Conservation (phyloP, 2,888 invertebrate species). For the Tupiocoris notatus region DNA sequence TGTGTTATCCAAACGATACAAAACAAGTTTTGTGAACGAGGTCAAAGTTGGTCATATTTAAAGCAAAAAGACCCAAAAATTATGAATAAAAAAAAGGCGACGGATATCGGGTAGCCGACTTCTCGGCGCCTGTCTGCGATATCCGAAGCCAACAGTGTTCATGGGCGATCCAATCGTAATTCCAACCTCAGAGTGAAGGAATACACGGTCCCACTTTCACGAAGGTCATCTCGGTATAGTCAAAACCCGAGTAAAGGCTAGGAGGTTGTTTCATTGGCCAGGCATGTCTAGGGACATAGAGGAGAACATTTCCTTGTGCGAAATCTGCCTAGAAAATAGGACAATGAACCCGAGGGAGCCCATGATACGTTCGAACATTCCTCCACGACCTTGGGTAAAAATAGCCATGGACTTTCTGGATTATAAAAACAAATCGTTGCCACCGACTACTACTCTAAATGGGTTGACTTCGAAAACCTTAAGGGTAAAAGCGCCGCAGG, state of each 20-base stretch:
- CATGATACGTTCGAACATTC: conserved; percentile 45
- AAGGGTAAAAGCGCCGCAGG: conserved; percentile 42
- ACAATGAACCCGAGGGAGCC: conserved; percentile 45
- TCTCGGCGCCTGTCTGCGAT: too few relatives aligned
- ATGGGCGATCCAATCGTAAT: too few relatives aligned
- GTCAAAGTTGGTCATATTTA: too few relatives aligned
- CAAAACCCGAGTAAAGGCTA: conserved; percentile 51
- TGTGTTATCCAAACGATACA: too few relatives aligned
- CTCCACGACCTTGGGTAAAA: conserved; percentile 45
- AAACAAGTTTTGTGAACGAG: too few relatives aligned
- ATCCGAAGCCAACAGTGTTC: too few relatives aligned
- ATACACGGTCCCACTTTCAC: conserved; percentile 50
- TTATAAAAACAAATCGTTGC: conserved; percentile 35
- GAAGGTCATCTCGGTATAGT: conserved; percentile 42
- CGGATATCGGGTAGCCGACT: too few relatives aligned
- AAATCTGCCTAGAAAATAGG: conserved; percentile 12
- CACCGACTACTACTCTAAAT: conserved; percentile 47
- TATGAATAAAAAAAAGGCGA: too few relatives aligned
- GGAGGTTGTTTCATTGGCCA: conserved; percentile 52
- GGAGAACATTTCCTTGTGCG: conserved; percentile 34
- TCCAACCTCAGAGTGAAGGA: conserved; percentile 46
- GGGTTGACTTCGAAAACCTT: conserved; percentile 47
- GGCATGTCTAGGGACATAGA: conserved; percentile 51
- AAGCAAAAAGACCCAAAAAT: too few relatives aligned
- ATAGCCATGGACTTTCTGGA: conserved; percentile 45